Evolutionary conservation across 2,113 vertebrate genomes (phyloP).

Genomic region (Mesoclemmys tuberculata): DNA sequence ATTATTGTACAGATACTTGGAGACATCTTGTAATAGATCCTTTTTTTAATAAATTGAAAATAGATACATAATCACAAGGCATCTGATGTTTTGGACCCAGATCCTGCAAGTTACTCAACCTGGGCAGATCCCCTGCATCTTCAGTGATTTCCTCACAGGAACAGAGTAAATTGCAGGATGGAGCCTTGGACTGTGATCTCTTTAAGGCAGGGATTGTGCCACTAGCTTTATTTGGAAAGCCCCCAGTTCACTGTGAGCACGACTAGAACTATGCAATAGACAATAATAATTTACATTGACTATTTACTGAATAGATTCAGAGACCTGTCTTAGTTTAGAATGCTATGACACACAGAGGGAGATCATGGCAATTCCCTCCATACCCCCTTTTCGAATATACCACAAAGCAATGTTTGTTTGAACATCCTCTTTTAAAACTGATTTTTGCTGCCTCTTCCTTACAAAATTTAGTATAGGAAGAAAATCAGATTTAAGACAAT

Average conservation of each 20-base stretch:
- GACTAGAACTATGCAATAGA: neutral
- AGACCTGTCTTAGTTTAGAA: neutral
- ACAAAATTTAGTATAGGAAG: neutral
- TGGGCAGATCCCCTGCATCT: rapidly evolving
- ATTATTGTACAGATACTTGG: neutral
- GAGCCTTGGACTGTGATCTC: neutral
- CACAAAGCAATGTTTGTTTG: neutral
- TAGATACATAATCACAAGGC: neutral
- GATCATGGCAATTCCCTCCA: neutral
- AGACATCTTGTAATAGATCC: neutral
- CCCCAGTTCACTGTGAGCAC: neutral
- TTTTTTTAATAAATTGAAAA: neutral
- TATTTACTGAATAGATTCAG: neutral
- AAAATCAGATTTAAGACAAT: neutral
- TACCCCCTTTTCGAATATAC: neutral
- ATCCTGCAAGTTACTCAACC: neutral
- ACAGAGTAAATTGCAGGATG: neutral
- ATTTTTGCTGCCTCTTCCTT: rapidly evolving
- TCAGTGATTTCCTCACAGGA: neutral
- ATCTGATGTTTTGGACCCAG: neutral
- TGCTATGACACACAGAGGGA: neutral
- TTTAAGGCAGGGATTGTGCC: neutral
- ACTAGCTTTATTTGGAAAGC: neutral
- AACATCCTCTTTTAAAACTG: neutral
- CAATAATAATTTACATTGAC: neutral